These are phyloP conservation scores for Heterohyrax brucei DNA, from an alignment of 2,797 vertebrate genomes.

Conservation along the genomic window DNA sequence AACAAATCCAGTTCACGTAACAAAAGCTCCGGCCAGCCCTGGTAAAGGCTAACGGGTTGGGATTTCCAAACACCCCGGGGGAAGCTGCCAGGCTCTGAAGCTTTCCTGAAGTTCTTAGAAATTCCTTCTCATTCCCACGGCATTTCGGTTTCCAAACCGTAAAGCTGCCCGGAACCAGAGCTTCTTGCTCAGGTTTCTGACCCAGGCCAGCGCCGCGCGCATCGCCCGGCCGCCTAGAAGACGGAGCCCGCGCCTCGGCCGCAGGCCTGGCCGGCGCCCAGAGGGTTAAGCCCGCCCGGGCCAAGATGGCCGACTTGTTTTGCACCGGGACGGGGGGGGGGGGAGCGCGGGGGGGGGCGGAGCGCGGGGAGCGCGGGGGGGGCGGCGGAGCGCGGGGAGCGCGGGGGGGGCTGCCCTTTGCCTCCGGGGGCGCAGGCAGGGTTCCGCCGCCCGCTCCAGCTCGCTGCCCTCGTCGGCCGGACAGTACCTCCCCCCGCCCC, in stretches of 20 bases:
- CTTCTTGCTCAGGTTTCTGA: not conserved
- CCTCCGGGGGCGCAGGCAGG: constrained; percentile 73
- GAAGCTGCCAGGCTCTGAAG: constrained; percentile 8
- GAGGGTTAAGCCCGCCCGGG: constrained; percentile 57
- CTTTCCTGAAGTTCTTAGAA: constrained; percentile 32
- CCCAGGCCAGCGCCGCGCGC: not conserved
- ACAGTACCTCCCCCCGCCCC: constrained; percentile 17
- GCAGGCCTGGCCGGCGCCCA: not conserved
- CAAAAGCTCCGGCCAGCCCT: not conserved
- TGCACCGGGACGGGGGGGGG: too few relatives aligned
- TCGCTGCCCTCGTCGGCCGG: not conserved
- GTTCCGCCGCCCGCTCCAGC: constrained; percentile 73
- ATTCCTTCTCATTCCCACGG: not conserved
- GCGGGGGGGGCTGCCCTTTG: constrained; percentile 75
- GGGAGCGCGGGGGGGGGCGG: too few relatives aligned
- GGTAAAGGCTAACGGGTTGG: not conserved
- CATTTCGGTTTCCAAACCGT: not conserved
- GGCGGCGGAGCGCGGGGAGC: too few relatives aligned
- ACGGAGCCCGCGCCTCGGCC: not conserved
- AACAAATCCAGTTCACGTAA: not conserved
- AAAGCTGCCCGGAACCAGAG: not conserved
- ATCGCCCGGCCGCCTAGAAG: not conserved
- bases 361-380: too few relatives aligned
- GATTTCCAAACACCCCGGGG: constrained; percentile 37
- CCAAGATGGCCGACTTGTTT: constrained; percentile 78